Conservation (phyloP, 2,888 invertebrate genomes). For the Oscheius sp. region DNA sequence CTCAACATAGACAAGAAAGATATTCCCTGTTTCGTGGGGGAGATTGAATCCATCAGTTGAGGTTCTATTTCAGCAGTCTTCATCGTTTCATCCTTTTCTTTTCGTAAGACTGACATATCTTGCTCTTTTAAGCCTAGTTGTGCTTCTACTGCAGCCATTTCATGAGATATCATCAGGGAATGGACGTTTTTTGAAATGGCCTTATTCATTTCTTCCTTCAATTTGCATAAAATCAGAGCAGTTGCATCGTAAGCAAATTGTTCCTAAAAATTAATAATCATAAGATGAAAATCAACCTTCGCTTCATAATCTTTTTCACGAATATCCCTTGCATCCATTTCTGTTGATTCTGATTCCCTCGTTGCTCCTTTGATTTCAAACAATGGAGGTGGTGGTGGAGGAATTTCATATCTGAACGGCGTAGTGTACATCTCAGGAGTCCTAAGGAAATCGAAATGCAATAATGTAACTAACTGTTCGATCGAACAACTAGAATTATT, state of each 20-base stretch:
- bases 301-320: neutral
- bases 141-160: constrained; percentile 15
- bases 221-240: neutral
- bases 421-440: no score
- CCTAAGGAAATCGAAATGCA: no score
- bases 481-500: no score
- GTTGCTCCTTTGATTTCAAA: no score
- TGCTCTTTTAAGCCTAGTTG: constrained; percentile 9
- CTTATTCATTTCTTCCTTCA: neutral
- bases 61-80: neutral
- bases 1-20: neutral
- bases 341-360: no score
- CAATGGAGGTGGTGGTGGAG: neutral
- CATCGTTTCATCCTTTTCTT: neutral
- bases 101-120: constrained; percentile 2
- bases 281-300: neutral
- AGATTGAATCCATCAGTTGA: neutral
- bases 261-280: neutral
- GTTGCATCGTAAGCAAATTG: neutral
- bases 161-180: neutral
- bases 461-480: no score
- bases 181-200: neutral
- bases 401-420: no score
- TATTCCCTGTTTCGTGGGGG: neutral
- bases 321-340: neutral